A percentile compares a stretch with the other conserved stretches of the same genome.
These are phyloP conservation scores for Bovichtus variegatus DNA, from an alignment of 2,797 vertebrate species.

Conservation along the genomic window DNA sequence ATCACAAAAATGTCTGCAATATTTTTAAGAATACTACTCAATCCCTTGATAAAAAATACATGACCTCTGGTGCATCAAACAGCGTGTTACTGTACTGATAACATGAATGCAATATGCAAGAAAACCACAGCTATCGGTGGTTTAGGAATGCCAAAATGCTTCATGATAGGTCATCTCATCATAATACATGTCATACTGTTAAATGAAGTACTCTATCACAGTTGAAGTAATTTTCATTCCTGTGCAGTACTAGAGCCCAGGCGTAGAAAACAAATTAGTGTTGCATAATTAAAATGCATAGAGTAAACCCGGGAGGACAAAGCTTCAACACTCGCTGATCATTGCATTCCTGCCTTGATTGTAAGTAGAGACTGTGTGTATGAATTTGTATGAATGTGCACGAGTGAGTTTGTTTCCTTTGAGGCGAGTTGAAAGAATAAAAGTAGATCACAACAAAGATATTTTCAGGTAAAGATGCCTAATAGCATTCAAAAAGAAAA, in stretches of 20 bases:
- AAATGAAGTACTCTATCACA: constrained; percentile 11
- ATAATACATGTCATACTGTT: not conserved
- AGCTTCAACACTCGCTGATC: constrained; percentile 45
- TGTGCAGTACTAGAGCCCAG: constrained; percentile 12
- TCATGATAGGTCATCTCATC: constrained; percentile 8
- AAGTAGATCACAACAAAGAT: constrained; percentile 38
- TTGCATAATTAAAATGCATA: constrained; percentile 64
- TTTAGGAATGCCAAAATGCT: constrained; percentile 1
- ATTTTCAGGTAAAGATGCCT: not conserved
- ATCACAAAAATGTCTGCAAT: constrained; percentile 32
- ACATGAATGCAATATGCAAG: not conserved
- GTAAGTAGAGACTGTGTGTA: constrained; percentile 12
- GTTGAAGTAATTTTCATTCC: constrained; percentile 27
- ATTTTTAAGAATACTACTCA: constrained; percentile 37
- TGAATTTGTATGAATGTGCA: constrained; percentile 10
- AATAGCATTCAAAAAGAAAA: not conserved
- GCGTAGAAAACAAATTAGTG: constrained; percentile 37
- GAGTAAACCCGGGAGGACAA: constrained; percentile 44
- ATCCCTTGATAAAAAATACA: constrained; percentile 19
- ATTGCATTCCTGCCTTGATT: constrained; percentile 42
- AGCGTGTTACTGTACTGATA: constrained; percentile 7
- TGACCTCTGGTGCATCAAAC: constrained; percentile 21
- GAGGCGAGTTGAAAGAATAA: constrained; percentile 31
- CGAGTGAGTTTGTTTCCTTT: constrained; percentile 7
- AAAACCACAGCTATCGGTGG: not conserved